phyloP scores from a whole-genome alignment of 2,888 invertebrate genomes.

The Tenthredo distinguenda region DNA sequence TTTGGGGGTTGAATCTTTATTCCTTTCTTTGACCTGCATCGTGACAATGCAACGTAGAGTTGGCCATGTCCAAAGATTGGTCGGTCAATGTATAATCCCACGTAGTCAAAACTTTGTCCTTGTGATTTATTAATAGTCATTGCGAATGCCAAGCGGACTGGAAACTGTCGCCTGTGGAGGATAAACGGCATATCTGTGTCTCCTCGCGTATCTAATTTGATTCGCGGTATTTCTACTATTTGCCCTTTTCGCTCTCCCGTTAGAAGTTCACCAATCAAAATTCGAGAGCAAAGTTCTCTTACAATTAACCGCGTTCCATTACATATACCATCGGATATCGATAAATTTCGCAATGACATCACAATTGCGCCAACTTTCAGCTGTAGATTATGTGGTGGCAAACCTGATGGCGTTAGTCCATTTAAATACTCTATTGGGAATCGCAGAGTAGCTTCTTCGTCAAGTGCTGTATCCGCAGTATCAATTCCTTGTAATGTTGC shows the following conservation, averaged over 20 bases:
- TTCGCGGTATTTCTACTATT: conserved; percentile 53
- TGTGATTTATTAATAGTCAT: conserved; percentile 56
- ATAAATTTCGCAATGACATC: conserved; percentile 51
- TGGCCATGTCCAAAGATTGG: conserved; percentile 56
- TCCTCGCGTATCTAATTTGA: conserved; percentile 52
- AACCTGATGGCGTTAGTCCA: conserved; percentile 36
- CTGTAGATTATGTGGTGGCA: not conserved
- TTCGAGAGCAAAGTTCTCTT: conserved; percentile 27
- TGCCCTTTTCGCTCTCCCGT: conserved; percentile 45
- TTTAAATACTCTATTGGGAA: conserved; percentile 52
- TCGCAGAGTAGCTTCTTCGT: conserved; percentile 18
- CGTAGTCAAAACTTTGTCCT: conserved; percentile 41
- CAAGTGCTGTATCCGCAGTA: not conserved
- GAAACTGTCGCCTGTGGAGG: conserved; percentile 51
- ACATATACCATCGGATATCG: conserved; percentile 37
- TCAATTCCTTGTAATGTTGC: not conserved
- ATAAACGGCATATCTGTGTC: conserved; percentile 43
- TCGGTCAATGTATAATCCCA: conserved; percentile 53
- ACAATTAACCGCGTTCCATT: conserved; percentile 48
- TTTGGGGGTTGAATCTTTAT: conserved; percentile 37
- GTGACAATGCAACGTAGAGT: conserved; percentile 54
- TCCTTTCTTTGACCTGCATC: conserved; percentile 38
- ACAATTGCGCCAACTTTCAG: conserved; percentile 52
- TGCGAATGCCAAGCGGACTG: conserved; percentile 50
- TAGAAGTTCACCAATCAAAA: conserved; percentile 48